Percentiles rank a stretch among this genome's conserved stretches.
Evolutionary conservation across 2,888 invertebrate genomes (phyloP).

Genomic region (Cybosia mesomella): DNA sequence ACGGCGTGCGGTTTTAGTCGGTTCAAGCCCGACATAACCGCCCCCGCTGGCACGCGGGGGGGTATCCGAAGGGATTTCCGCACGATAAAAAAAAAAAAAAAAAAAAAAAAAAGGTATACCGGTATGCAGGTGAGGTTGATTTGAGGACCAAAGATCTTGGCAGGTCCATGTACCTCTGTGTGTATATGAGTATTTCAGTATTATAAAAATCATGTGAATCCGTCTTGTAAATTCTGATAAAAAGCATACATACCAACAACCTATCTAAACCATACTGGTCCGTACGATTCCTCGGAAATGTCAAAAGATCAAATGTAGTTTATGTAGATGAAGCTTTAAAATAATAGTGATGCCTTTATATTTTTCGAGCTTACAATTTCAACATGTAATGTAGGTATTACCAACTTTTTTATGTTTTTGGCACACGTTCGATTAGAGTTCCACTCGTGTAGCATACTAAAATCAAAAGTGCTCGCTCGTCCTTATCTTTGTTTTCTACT

Average conservation of each 20-base stretch:
- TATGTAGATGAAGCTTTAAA: background rate
- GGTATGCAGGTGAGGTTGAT: too few relatives aligned
- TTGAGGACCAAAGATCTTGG: too few relatives aligned
- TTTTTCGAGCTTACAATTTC: background rate
- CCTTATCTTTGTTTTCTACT: conserved; percentile 49
- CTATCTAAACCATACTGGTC: background rate
- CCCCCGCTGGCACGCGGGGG: too few relatives aligned
- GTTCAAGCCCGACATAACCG: too few relatives aligned
- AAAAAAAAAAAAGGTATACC: too few relatives aligned
- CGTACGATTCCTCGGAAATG: background rate
- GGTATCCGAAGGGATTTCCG: too few relatives aligned
- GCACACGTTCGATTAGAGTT: conserved; percentile 31
- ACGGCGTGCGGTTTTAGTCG: too few relatives aligned
- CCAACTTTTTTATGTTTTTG: conserved; percentile 17
- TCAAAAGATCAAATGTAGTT: background rate
- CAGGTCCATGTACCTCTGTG: too few relatives aligned
- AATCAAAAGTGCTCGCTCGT: conserved; percentile 43
- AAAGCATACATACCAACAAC: background rate
- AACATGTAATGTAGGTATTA: background rate
- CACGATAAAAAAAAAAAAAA: too few relatives aligned
- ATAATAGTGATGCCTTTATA: conserved; percentile 1
- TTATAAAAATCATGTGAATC: background rate
- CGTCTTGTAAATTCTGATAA: background rate
- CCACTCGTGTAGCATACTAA: conserved; percentile 48
- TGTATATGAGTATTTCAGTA: too few relatives aligned